Evolutionary conservation across 2,888 invertebrate species (phyloP).

Genomic region (Ganaspis brasiliensis): DNA sequence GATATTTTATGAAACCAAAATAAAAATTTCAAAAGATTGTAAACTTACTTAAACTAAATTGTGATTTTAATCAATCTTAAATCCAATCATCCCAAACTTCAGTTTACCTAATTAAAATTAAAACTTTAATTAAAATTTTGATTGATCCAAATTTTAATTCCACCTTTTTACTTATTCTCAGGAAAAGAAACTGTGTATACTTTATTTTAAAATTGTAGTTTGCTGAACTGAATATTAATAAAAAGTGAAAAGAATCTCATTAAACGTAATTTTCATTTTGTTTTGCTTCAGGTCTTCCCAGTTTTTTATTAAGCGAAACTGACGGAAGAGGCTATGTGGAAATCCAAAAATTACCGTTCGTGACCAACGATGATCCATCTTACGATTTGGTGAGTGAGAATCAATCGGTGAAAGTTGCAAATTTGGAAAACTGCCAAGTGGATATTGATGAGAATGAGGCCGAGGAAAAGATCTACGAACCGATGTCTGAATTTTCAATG

Average conservation of each 20-base stretch:
- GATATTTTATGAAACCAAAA: too few species aligned
- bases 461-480: constrained; percentile 61
- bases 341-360: constrained; percentile 49
- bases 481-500: constrained; percentile 59
- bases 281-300: constrained; percentile 37
- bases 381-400: constrained; percentile 14
- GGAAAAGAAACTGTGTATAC: too few species aligned
- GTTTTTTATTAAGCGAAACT: constrained; percentile 47
- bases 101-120: too few species aligned
- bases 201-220: too few species aligned
- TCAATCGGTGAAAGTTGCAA: constrained; percentile 60
- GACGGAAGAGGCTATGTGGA: constrained; percentile 49
- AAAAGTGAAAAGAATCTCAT: too few species aligned
- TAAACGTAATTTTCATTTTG: not conserved
- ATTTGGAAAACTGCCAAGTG: constrained; percentile 63
- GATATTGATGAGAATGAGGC: constrained; percentile 65
- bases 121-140: too few species aligned
- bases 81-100: too few species aligned
- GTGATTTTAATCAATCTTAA: too few species aligned
- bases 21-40: too few species aligned
- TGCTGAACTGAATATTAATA: not conserved
- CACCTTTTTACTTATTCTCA: too few species aligned
- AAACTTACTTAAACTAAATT: too few species aligned
- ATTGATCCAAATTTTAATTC: too few species aligned
- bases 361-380: not conserved